A percentile compares a stretch with the other conserved stretches of the same genome.
Evolutionary conservation across 2,888 invertebrate genomes (phyloP).

Genomic region (Cephus spinipes): DNA sequence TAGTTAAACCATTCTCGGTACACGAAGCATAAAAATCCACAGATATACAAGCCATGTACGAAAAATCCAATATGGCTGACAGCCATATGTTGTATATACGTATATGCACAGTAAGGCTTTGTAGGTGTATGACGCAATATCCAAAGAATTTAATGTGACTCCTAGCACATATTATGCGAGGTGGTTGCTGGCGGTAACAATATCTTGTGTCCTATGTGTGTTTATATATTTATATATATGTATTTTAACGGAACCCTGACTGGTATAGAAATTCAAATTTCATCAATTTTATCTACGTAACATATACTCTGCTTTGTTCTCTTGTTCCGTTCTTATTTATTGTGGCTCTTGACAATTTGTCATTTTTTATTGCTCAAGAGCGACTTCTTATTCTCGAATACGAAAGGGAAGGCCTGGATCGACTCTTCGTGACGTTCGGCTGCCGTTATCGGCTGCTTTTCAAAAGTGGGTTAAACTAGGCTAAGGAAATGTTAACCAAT

Average conservation of each 20-base stretch:
- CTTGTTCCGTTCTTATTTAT: not conserved
- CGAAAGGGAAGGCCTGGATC: not conserved
- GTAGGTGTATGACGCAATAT: not conserved
- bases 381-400: not conserved
- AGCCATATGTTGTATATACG: not conserved
- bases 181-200: too few relatives aligned
- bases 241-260: too few relatives aligned
- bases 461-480: constrained; percentile 2
- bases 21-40: too few relatives aligned
- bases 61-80: too few relatives aligned
- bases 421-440: not conserved
- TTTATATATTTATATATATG: too few relatives aligned
- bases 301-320: not conserved
- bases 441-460: not conserved
- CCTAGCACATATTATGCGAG: not conserved
- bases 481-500: not conserved
- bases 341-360: not conserved
- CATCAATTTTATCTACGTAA: not conserved
- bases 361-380: not conserved
- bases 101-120: not conserved
- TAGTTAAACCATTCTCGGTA: too few relatives aligned
- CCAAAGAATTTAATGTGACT: not conserved
- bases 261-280: not conserved
- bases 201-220: too few relatives aligned
- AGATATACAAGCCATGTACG: too few relatives aligned